Base-by-base conservation (phyloP, 2,113 vertebrate species). In the Dendrocopos noguchii region DNA sequence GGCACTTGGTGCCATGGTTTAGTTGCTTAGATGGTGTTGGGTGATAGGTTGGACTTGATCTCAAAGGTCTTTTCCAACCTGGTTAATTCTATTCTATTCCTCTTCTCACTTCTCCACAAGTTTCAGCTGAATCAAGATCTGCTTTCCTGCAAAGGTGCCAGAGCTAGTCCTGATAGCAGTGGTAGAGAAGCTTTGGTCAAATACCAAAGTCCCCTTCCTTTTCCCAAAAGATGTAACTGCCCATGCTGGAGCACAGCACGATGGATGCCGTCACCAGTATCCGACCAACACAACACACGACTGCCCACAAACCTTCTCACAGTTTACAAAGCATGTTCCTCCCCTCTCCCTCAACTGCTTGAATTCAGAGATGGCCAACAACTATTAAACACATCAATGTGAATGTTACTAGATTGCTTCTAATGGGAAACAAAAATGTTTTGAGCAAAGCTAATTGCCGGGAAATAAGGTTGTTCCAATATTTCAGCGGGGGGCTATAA, bases 341-440 rank as follows among this genome's bases (percentile, higher is more conserved):
- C 36, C 21, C 52, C 52, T 90, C 56, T 81, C 46, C 68, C 60
- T 84, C 20, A 46, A 82, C 82, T 91, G 95, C 91, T 78, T 39
- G 25, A 80, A 82, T 46, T 72, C 91, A 57, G 84, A 72, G 82
- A 94, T 85, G 87, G 94, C 87, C 94, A 94, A 63, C 75, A 91
- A 53, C 91, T 83, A 91, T 90, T 90, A 96, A 94, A 89, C 61
- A 85, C 82, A 74, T 74, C 82, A 91, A 89, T 64, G 70, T 85
- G 94, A 87, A 91, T 36, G 82, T 90, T 95, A 92, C 91, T 92
- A 80, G 89, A 96, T 93, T 65, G 84, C 46, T 92, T 95, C 90
- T 92, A 96, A 96, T 92, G 82, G 79, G 94, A 95, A 96, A 96
- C 95, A 94, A 95, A 96, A 96, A 96, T 92, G 90, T 95, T 96